Conservation (phyloP, 1,140 invertebrate species). For the Acyrthosiphon pisum region DNA sequence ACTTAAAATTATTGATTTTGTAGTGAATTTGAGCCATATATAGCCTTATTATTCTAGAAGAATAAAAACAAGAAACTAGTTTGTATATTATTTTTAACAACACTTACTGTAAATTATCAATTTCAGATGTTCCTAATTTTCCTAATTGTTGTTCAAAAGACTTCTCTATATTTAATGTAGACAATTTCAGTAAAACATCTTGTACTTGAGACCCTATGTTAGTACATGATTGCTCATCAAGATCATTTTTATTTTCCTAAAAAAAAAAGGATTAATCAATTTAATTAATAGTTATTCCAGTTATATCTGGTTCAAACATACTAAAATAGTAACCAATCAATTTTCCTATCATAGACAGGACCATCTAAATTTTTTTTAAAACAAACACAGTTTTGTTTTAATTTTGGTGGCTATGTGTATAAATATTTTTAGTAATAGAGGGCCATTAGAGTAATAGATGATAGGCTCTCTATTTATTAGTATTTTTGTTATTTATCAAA, state of each 20-base stretch:
- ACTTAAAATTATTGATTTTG: neutral
- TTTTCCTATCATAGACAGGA: neutral
- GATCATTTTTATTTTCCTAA: conserved; percentile 45
- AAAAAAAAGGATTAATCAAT: neutral
- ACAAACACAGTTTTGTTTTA: neutral
- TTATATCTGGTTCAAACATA: neutral
- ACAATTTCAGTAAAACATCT: conserved; percentile 19
- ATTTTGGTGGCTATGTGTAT: neutral
- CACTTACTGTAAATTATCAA: conserved; percentile 46
- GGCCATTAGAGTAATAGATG: neutral
- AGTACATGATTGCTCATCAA: conserved; percentile 44
- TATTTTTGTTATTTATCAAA: too few relatives aligned
- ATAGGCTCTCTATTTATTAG: neutral
- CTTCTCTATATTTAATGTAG: conserved; percentile 45
- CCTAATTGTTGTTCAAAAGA: conserved; percentile 59
- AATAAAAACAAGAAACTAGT: neutral
- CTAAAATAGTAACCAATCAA: neutral
- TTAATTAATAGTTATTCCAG: neutral
- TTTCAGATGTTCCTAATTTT: conserved; percentile 59
- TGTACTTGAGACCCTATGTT: conserved; percentile 51
- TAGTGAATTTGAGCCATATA: neutral
- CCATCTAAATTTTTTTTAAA: neutral
- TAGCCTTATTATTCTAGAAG: neutral
- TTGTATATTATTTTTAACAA: neutral
- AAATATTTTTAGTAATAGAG: neutral